Conservation (phyloP, 2,113 vertebrate genomes). For the Pangasianodon hypophthalmus region DNA sequence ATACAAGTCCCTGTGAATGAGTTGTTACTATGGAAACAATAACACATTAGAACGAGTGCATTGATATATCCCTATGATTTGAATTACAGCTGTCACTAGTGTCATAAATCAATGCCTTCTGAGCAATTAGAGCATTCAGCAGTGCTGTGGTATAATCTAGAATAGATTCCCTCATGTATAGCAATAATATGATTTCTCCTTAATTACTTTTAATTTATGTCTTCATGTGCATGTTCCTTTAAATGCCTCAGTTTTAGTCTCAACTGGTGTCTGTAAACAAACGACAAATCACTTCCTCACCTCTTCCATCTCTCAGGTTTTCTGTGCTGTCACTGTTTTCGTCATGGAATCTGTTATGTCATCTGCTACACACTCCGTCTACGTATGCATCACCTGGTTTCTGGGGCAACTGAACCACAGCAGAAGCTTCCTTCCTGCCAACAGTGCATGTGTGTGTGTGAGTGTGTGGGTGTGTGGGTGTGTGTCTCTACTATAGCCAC, state of each 20-base stretch:
- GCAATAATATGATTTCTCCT: not conserved
- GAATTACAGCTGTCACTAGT: not conserved
- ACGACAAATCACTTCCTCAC: conserved; percentile 38
- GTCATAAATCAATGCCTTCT: not conserved
- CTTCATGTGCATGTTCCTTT: not conserved
- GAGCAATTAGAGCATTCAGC: not conserved
- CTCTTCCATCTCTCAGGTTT: conserved; percentile 50
- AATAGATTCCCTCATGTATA: not conserved
- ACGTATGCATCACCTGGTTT: conserved; percentile 72
- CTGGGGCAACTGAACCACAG: conserved; percentile 69
- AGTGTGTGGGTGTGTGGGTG: conserved; percentile 7
- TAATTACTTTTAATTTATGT: not conserved
- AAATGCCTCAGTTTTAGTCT: not conserved
- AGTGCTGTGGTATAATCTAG: not conserved
- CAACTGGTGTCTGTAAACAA: conserved; percentile 15
- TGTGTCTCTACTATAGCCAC: not conserved
- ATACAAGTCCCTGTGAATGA: not conserved
- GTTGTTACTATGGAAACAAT: not conserved
- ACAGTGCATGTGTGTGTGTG: not conserved
- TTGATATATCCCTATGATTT: not conserved
- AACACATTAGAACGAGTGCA: not conserved
- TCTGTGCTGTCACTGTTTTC: conserved; percentile 55
- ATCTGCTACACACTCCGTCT: conserved; percentile 59
- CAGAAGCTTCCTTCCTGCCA: conserved; percentile 69
- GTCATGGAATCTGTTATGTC: conserved; percentile 77